A percentile compares a stretch with the other conserved stretches of the same genome.
These are phyloP conservation scores for Cassiopea xamachana DNA, from an alignment of 30 jellyfish, hydroid and myxozoan species.

Conservation along the genomic window DNA sequence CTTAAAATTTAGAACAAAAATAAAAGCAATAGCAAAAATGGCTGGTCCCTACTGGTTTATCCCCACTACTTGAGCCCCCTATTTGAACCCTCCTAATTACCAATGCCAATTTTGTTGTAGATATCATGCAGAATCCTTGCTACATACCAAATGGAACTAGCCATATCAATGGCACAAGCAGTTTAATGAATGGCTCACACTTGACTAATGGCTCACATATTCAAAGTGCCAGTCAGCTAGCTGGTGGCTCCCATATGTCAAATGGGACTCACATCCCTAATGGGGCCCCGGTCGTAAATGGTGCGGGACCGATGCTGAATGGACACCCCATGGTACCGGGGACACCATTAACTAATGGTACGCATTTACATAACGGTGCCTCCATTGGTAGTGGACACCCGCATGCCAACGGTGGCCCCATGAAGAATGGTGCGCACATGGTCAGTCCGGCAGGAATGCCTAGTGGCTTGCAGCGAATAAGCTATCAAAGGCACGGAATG, in stretches of 20 bases:
- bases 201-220: conserved; percentile 35
- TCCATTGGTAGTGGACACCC: conserved; percentile 23
- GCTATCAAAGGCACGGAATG: conserved; percentile 32
- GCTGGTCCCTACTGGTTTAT: too few species aligned
- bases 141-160: conserved; percentile 7
- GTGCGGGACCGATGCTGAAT: conserved; percentile 8
- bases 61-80: too few species aligned
- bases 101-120: neutral
- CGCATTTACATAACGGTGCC: conserved; percentile 39
- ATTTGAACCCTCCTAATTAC: too few species aligned
- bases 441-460: conserved; percentile 67
- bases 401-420: conserved; percentile 14
- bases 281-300: conserved; percentile 20
- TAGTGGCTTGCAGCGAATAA: conserved; percentile 31
- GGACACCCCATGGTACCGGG: conserved; percentile 28
- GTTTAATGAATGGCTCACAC: conserved; percentile 36
- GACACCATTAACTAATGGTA: conserved; percentile 27
- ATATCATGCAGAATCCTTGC: neutral
- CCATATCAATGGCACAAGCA: conserved; percentile 3
- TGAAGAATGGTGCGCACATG: conserved; percentile 48
- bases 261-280: conserved; percentile 47
- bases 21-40: too few species aligned
- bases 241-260: conserved; percentile 17
- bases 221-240: conserved; percentile 8
- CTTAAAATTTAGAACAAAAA: too few species aligned